Conservation (phyloP, 2,888 invertebrate genomes). For the Ophion obscuratus region DNA sequence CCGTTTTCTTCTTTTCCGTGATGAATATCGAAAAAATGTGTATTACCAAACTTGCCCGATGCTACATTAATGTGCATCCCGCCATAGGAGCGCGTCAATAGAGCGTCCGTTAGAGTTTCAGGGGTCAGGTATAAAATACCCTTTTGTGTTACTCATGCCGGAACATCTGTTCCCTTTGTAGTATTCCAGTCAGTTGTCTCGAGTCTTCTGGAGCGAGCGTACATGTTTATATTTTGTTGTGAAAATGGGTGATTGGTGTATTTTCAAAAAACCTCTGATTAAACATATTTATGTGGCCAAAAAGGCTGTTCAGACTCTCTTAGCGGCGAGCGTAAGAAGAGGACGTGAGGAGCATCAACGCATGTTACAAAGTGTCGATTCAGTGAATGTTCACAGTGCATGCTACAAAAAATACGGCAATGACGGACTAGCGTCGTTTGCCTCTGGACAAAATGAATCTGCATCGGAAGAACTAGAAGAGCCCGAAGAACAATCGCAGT, state of each 20-base stretch:
- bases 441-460: constrained; percentile 12
- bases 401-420: constrained; percentile 17
- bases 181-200: constrained; percentile 27
- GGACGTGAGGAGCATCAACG: constrained; percentile 17
- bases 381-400: constrained; percentile 21
- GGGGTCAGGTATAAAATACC: constrained; percentile 1
- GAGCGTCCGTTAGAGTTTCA: background rate
- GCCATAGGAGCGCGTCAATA: too few relatives aligned
- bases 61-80: too few relatives aligned
- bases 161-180: constrained; percentile 16
- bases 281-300: constrained; percentile 10
- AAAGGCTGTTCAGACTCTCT: constrained; percentile 29
- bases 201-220: constrained; percentile 15
- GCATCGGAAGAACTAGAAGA: constrained; percentile 17
- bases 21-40: too few relatives aligned
- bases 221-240: constrained; percentile 10
- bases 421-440: background rate
- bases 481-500: constrained; percentile 24
- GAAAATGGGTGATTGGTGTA: constrained; percentile 10
- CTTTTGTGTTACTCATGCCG: background rate
- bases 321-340: constrained; percentile 18
- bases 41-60: too few relatives aligned
- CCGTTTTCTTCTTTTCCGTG: too few relatives aligned
- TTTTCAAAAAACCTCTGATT: constrained; percentile 4
- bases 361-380: constrained; percentile 5